Base-by-base conservation (phyloP, 2,888 invertebrate species). In the Meandrusa payeni region DNA sequence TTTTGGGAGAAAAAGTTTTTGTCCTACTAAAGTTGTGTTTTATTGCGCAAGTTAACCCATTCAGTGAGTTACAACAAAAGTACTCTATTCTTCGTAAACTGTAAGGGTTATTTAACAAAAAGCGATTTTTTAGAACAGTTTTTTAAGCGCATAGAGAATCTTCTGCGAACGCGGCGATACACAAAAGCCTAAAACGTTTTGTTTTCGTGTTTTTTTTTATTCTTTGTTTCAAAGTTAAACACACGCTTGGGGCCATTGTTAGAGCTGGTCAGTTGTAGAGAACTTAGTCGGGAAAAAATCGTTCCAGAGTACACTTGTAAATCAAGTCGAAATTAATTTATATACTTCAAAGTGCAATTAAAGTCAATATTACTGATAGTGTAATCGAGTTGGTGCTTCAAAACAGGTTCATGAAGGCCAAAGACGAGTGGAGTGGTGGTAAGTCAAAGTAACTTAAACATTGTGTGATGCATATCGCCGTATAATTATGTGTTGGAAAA, bases 271-370 rank as follows among this genome's bases (percentile, higher is more conserved):
- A 68, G 76, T 71, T 76, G 70, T 64, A 54, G 59, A 64, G 70
- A 73, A 70, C 77, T 86, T 82, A 87, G 86, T 87, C 79, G 73
- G 49, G 75, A 80, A 85, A 85, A 85, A 80, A 80, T 77, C 83
- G 51, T 76, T 74, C 76, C 64, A 69, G 75, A 64, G 81, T 68
- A 61, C 80, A 67, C 86, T 73, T 62, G 80, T 56, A 50, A 77
- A 65, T 55, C 55, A 49, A 57, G 56, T 53, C 54, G 29, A 45
- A 42, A 39, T 50, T 54, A 49, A 38, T 49, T 40, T 31, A 26
- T 32, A n/a, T 15, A 19, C 32, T 28, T 13, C 19, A 28, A 34
- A 40, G 29, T 39, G 19, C 12, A 33, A 34, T 28, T 27, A 23
- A 28, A 32, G 2, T 11, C 11, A n/a, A 12, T 11, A 9, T 17